These are phyloP conservation scores for Cheilosia vulpina DNA, from an alignment of 2,888 invertebrate species.

Conservation along the genomic window DNA sequence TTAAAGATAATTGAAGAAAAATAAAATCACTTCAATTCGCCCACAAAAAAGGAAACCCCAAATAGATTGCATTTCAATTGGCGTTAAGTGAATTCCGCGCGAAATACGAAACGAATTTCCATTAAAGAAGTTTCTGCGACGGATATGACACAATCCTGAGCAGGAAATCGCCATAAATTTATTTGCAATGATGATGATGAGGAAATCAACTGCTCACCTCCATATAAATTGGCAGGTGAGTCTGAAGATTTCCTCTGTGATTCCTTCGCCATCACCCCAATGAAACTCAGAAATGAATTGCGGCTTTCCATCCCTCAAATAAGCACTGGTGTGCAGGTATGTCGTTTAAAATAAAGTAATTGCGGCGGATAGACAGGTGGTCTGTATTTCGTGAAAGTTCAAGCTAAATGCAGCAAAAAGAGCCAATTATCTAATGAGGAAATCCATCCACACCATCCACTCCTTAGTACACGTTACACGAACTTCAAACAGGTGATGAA, in stretches of 20 bases:
- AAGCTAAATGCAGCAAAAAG: constrained; percentile 49
- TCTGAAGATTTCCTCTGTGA: constrained; percentile 26
- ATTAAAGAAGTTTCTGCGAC: constrained; percentile 72
- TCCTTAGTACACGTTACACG: constrained; percentile 59
- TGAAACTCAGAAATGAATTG: constrained; percentile 29
- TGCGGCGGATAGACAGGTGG: constrained; percentile 21
- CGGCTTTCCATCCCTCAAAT: constrained; percentile 44
- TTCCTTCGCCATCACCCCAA: constrained; percentile 22
- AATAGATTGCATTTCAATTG: constrained; percentile 60
- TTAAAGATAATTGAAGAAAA: background rate
- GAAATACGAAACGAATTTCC: constrained; percentile 59
- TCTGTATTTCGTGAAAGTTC: constrained; percentile 22
- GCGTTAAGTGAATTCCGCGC: constrained; percentile 65
- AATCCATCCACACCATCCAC: constrained; percentile 72
- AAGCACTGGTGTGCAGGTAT: background rate
- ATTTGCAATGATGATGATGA: constrained; percentile 76
- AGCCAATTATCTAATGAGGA: constrained; percentile 76
- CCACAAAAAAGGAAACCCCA: constrained; percentile 14
- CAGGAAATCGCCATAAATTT: constrained; percentile 81
- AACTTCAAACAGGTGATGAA: constrained; percentile 66
- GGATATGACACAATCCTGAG: constrained; percentile 81
- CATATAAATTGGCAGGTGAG: constrained; percentile 59
- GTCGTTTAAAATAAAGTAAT: constrained; percentile 43
- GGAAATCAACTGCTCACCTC: constrained; percentile 68
- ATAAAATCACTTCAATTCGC: constrained; percentile 23